Conservation (phyloP, 2,888 invertebrate genomes). For the Scotopteryx bipunctaria region DNA sequence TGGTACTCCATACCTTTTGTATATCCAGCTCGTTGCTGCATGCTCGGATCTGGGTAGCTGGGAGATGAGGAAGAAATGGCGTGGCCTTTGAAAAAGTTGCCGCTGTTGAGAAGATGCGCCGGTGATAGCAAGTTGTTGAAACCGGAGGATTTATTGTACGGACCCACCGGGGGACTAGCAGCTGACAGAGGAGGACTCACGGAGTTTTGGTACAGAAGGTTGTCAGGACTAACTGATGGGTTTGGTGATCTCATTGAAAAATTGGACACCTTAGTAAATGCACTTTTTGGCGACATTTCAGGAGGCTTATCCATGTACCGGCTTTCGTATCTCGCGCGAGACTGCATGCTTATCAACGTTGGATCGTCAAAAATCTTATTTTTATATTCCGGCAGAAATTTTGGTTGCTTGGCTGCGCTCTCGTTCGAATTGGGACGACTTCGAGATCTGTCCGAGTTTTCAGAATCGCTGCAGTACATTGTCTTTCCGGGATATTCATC, state of each 20-base stretch:
- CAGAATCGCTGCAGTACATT: constrained; percentile 78
- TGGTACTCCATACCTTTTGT: constrained; percentile 65
- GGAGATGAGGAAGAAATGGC: constrained; percentile 73
- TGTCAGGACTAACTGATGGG: constrained; percentile 90
- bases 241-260: constrained; percentile 84
- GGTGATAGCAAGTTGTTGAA: constrained; percentile 73
- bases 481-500: constrained; percentile 78
- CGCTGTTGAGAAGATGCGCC: constrained; percentile 76
- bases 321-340: constrained; percentile 77
- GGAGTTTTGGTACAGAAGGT: constrained; percentile 89
- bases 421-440: constrained; percentile 82
- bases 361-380: constrained; percentile 86
- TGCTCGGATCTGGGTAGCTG: constrained; percentile 69
- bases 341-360: constrained; percentile 76
- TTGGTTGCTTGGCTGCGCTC: constrained; percentile 79
- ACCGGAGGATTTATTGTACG: constrained; percentile 61
- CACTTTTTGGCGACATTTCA: constrained; percentile 87
- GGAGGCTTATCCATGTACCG: constrained; percentile 71
- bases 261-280: constrained; percentile 91
- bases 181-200: constrained; percentile 87
- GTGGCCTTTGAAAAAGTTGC: constrained; percentile 82
- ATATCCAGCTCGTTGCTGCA: constrained; percentile 58
- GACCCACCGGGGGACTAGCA: constrained; percentile 81
- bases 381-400: constrained; percentile 78
- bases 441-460: constrained; percentile 75